These are phyloP conservation scores for Thomomys bottae DNA, from an alignment of 2,113 vertebrate genomes.

Conservation along the genomic window DNA sequence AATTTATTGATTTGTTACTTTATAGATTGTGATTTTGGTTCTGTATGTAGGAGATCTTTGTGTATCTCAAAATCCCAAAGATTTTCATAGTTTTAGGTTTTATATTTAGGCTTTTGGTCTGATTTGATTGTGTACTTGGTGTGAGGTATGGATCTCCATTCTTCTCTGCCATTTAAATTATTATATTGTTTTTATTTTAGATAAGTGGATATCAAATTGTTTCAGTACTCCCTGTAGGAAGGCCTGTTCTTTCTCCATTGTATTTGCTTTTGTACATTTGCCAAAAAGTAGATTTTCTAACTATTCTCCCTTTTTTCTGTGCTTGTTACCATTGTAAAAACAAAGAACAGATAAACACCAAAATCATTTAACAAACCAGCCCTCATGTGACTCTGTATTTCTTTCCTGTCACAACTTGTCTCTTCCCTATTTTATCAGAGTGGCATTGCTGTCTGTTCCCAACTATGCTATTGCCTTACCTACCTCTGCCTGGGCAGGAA, in stretches of 20 bases:
- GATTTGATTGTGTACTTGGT: conserved; percentile 8
- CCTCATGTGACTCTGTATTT: not conserved
- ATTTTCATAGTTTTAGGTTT: not conserved
- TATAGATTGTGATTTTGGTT: conserved; percentile 18
- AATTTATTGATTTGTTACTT: not conserved
- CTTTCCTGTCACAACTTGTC: not conserved
- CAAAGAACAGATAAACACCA: conserved; percentile 25
- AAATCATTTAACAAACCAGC: not conserved
- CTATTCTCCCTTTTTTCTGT: not conserved
- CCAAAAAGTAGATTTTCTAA: conserved; percentile 20
- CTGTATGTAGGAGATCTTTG: not conserved
- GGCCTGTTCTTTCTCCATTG: not conserved
- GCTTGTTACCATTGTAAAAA: not conserved
- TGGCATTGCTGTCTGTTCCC: not conserved
- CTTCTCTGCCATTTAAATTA: not conserved
- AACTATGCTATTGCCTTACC: not conserved
- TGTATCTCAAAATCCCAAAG: not conserved
- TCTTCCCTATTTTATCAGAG: not conserved
- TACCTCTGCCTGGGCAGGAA: not conserved
- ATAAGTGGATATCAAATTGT: not conserved
- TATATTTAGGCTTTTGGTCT: conserved; percentile 13
- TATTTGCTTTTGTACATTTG: conserved; percentile 24
- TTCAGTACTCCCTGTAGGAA: not conserved
- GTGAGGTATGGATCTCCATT: not conserved
- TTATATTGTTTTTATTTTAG: not conserved